Conservation (phyloP, 2,797 vertebrate species). For the Atherinosoma microstoma region DNA sequence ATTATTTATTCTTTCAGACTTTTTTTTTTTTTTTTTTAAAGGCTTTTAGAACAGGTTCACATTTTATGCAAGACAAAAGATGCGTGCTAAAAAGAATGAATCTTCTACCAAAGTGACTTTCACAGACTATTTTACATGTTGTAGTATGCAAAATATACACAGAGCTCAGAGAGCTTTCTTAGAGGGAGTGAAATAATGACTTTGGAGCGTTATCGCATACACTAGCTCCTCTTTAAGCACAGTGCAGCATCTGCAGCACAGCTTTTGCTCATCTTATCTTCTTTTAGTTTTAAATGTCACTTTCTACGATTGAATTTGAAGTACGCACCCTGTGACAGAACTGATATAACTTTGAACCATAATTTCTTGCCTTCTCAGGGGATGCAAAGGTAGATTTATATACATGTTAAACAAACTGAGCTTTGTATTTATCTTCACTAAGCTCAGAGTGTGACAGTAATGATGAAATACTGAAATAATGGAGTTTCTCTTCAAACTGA, state of each 20-base stretch:
- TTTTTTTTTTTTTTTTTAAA: no score
- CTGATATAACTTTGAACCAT: constrained; percentile 33
- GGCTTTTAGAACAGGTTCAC: constrained; percentile 23
- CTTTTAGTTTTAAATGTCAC: constrained; percentile 16
- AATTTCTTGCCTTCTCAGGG: constrained; percentile 31
- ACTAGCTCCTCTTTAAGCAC: constrained; percentile 4
- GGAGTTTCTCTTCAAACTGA: constrained; percentile 61
- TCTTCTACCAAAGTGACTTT: constrained; percentile 15
- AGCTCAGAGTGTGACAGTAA: constrained; percentile 54
- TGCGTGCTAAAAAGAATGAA: neutral
- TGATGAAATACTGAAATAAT: constrained; percentile 63
- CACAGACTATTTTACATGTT: neutral
- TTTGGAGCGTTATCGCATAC: neutral
- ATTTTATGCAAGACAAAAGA: constrained; percentile 23
- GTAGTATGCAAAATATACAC: constrained; percentile 4
- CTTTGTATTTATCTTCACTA: constrained; percentile 52
- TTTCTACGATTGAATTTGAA: constrained; percentile 14
- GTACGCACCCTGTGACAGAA: constrained; percentile 20
- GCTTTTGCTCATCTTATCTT: constrained; percentile 17
- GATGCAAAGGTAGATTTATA: constrained; percentile 37
- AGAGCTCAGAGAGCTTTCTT: neutral
- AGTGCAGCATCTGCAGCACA: neutral
- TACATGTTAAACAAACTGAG: constrained; percentile 50
- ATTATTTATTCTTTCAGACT: constrained; percentile 3
- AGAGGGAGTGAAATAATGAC: constrained; percentile 2